phyloP scores from a whole-genome alignment of 92 coral and sea anemone species.

The Montipora capitata region DNA sequence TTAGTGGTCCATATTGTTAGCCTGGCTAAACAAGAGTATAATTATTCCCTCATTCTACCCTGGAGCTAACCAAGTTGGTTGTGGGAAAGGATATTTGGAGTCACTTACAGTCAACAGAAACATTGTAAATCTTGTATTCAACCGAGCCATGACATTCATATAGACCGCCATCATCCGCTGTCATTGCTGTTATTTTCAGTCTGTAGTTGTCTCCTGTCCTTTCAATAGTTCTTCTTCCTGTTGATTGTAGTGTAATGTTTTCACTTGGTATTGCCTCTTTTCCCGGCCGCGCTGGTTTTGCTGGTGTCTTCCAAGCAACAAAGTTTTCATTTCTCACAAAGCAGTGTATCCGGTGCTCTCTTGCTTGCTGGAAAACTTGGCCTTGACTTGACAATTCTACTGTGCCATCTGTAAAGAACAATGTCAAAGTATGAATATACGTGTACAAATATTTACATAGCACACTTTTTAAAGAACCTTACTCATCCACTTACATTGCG shows the following conservation, averaged over 20 bases:
- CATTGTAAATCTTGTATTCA: not conserved
- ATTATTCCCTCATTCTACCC: too few relatives aligned
- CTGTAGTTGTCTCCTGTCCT: not conserved
- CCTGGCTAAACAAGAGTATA: too few relatives aligned
- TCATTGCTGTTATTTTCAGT: not conserved
- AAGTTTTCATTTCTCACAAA: not conserved
- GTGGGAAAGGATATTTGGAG: not conserved
- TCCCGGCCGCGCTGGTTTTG: constrained; percentile 16
- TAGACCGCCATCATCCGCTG: constrained; percentile 28
- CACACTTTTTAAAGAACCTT: too few relatives aligned
- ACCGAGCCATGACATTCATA: not conserved
- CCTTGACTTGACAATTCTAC: not conserved
- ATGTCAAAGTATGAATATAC: not conserved
- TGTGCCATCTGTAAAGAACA: constrained; percentile 22
- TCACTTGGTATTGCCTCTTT: not conserved
- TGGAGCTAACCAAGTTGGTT: too few relatives aligned
- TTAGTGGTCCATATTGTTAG: too few relatives aligned
- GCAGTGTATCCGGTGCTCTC: not conserved
- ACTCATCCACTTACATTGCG: too few relatives aligned
- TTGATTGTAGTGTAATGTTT: not conserved
- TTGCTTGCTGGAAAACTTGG: not conserved
- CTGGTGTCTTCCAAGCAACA: constrained; percentile 32
- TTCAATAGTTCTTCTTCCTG: not conserved
- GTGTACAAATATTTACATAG: too few relatives aligned
- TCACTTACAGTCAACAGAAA: constrained; percentile 32